Evolutionary conservation across 2,797 vertebrate species (phyloP), one percentile per base, ranked within the genome.

Genomic region (Scolopax rusticola): DNA sequence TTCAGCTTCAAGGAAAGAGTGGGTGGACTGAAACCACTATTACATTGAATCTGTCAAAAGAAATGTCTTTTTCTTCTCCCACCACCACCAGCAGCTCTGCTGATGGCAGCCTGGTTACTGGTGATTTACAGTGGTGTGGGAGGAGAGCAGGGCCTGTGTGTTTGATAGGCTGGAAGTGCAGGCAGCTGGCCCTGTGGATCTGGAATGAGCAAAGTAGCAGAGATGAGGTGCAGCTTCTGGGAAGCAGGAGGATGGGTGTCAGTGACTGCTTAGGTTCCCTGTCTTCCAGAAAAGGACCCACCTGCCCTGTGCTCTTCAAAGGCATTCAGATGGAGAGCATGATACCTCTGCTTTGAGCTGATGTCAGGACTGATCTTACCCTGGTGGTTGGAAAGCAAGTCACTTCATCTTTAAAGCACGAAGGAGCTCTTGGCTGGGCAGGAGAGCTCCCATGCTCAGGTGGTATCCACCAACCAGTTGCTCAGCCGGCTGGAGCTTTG

Each of bases 1-100:
- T 93, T 94, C 84, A 73, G 75, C 70, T 89, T 18, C 3, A 12
- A 80, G 54, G 59, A 82, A 90, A 54, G 68, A 93, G 81, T 82
- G 80, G 75, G 84, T 82, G 86, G 84, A 59, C 51, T 95, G 27
- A 79, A 79, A 54, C 40, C 27, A 40, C 74, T 63, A 1, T 76
- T 89, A 38, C n/a, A 18, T 9, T 27, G 75, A 90, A 56, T 33
- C 60, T 93, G 84, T 81, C 53, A 80, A 69, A 91, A 82, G 75
- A 67, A 69, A 38, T 0, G 0, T 70, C 57, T 81, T 36, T 64
- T 15, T 84, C 64, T 91, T 74, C 83, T 93, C 50, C 78, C 80
- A 77, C 2, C 0, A 41, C 15, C 70, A 60, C 63, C 54, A 93
- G 87, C 54, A 47, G 0, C 59, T 84, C 80, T 1, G 3, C 51